Base-by-base conservation (phyloP, 2,113 vertebrate species). In the Eurystomus gularis region DNA sequence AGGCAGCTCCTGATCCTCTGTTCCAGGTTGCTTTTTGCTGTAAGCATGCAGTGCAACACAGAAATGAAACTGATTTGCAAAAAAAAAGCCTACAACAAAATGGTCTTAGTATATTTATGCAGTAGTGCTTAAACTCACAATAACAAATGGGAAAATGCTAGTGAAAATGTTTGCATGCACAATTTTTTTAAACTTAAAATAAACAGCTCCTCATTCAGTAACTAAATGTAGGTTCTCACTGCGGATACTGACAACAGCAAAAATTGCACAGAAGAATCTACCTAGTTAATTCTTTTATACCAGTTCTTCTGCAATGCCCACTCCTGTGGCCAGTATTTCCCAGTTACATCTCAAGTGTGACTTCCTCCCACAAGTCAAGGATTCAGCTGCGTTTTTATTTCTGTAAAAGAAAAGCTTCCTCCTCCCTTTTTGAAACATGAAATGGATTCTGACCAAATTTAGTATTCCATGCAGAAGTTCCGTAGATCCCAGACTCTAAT, bases 61-160 rank as follows among this genome's bases (percentile, higher is more conserved):
- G 79, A 88, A 77, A 90, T 42, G 15, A 83, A 94, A 90, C 54
- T 42, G 25, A 81, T 70, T 85, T 82, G 69, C 25, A n/a, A 83
- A 86, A 73, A 17, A 77, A 37, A 94, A 94, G 64, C 37, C 90
- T 61, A 77, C 11, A 60, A 93, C 28, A 73, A 91, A 91, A 94
- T 72, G 1, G 0, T 79, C 35, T 80, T 21, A 66, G 28, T 20
- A n/a, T 83, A 62, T 61, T 92, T 82, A 64, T 64, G 62, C 69
- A 86, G 62, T 54, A 82, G 62, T 66, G 49, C 55, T 95, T 73
- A 66, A 92, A 82, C 18, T 86, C 66, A 80, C 15, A 65, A 57
- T 7, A 76, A 73, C 64, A 81, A 90, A 94, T 44, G 46, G 21
- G 54, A 52, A 94, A 94, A 92, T 54, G 76, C 58, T 77, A 51